Evolutionary conservation across 2,888 invertebrate species (phyloP).

Genomic region (Sericinus montela): DNA sequence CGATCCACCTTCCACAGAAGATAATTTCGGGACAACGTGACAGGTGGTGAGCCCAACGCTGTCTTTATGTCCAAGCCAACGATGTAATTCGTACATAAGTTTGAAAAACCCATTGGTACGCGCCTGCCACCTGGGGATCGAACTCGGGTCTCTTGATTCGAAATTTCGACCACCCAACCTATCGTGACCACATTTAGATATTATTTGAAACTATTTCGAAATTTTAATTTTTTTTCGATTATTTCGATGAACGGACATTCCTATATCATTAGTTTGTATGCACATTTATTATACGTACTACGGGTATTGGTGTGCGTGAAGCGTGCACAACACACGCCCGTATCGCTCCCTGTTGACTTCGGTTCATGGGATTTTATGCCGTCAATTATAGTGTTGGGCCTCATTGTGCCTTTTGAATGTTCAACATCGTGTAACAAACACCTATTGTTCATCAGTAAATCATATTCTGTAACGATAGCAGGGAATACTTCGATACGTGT

Average conservation of each 20-base stretch:
- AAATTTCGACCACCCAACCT: too few relatives aligned
- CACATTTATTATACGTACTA: conserved; percentile 16
- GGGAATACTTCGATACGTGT: neutral
- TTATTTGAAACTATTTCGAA: too few relatives aligned
- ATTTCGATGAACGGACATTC: neutral
- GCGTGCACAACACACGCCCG: conserved; percentile 48
- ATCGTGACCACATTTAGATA: too few relatives aligned
- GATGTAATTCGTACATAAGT: too few relatives aligned
- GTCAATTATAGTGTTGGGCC: conserved; percentile 18
- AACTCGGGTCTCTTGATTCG: too few relatives aligned
- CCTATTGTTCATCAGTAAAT: conserved; percentile 15
- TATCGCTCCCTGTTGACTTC: conserved; percentile 23
- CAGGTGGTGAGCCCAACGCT: too few relatives aligned
- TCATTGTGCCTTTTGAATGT: conserved; percentile 16
- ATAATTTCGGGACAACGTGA: too few relatives aligned
- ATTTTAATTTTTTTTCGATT: too few relatives aligned
- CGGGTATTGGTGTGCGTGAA: conserved; percentile 37
- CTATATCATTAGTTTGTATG: conserved; percentile 19
- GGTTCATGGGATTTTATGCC: conserved; percentile 20
- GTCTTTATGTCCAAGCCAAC: too few relatives aligned
- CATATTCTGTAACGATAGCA: conserved; percentile 1
- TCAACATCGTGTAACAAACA: conserved; percentile 5
- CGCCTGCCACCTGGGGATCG: too few relatives aligned
- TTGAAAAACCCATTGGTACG: too few relatives aligned
- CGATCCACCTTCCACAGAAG: too few relatives aligned